Conservation (phyloP, 2,797 vertebrate species). For the Chloroceryle amazona region DNA sequence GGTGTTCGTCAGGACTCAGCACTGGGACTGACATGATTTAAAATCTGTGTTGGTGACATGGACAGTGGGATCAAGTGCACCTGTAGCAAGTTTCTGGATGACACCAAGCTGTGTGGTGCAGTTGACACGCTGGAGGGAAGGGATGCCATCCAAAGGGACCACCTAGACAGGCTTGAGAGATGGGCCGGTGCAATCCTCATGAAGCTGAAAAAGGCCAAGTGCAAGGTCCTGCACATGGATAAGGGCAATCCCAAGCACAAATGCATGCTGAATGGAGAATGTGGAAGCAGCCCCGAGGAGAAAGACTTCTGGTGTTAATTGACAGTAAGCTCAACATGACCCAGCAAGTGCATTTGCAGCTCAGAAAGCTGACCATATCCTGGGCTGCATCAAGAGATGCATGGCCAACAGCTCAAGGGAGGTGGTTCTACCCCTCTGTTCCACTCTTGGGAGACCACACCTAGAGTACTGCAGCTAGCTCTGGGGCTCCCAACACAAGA, state of each 20-base stretch:
- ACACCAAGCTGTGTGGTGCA: background rate
- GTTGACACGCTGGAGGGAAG: background rate
- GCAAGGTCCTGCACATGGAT: background rate
- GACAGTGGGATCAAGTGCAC: background rate
- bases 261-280: background rate
- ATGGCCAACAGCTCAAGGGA: background rate
- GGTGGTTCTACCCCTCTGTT: background rate
- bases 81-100: background rate
- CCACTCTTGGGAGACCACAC: background rate
- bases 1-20: no score
- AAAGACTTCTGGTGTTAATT: background rate
- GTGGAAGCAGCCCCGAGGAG: background rate
- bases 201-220: background rate
- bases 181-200: background rate
- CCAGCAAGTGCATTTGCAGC: background rate
- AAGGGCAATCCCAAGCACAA: background rate
- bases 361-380: background rate
- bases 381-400: background rate
- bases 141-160: background rate
- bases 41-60: background rate
- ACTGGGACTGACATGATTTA: background rate
- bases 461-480: background rate
- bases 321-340: background rate
- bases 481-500: background rate
- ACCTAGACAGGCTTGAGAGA: background rate